Conservation (phyloP, 1,140 invertebrate species). For the Anthonomus grandis region DNA sequence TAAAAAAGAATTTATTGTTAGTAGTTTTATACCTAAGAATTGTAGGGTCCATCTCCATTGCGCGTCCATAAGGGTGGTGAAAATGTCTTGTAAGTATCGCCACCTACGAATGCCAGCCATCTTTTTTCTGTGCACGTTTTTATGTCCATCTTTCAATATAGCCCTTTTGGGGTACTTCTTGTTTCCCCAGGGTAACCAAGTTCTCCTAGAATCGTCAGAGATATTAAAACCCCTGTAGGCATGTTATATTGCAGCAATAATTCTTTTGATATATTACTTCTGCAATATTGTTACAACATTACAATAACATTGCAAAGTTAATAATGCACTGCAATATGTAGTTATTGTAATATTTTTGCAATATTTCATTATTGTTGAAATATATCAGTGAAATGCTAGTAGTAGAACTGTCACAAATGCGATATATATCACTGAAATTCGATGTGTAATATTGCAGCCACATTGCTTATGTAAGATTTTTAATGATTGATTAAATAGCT, state of each 20-base stretch:
- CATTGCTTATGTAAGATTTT: no score
- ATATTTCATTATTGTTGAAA: background rate
- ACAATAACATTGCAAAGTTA: no score
- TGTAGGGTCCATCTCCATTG: constrained; percentile 92
- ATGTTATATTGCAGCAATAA: no score
- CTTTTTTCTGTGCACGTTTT: constrained; percentile 87
- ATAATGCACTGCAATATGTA: no score
- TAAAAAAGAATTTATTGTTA: no score
- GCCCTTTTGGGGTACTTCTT: constrained; percentile 62
- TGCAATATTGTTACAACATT: no score
- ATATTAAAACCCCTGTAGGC: background rate
- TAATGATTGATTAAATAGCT: no score
- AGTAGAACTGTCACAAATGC: no score
- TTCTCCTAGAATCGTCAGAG: constrained; percentile 2
- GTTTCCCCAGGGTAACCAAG: constrained; percentile 6
- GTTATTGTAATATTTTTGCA: no score
- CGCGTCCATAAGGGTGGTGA: constrained; percentile 79
- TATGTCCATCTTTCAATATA: constrained; percentile 91
- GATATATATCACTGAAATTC: no score
- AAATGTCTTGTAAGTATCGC: constrained; percentile 78
- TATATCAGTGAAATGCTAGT: background rate
- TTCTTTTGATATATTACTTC: no score
- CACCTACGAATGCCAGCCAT: constrained; percentile 79
- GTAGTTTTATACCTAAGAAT: constrained; percentile 15
- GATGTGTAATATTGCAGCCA: no score